phyloP scores from a whole-genome alignment of 2,797 vertebrate genomes.

The Accipiter superciliosus region DNA sequence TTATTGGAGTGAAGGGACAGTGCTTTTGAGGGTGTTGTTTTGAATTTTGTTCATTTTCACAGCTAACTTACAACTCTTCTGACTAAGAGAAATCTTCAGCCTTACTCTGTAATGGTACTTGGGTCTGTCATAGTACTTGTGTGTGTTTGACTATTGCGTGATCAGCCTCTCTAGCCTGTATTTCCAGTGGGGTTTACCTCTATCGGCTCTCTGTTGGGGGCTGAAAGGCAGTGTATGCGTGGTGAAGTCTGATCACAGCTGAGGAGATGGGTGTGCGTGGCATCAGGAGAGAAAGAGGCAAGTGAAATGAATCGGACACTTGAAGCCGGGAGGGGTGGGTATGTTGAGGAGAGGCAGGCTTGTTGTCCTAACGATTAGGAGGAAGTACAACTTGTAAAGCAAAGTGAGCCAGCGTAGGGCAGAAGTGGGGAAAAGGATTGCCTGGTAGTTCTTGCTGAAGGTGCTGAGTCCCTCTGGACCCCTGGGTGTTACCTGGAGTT shows the following conservation, averaged over 20 bases:
- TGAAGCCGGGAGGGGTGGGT: background rate
- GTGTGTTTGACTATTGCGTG: background rate
- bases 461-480: background rate
- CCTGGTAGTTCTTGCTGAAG: background rate
- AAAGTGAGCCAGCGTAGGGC: background rate
- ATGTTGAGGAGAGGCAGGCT: background rate
- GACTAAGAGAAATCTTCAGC: background rate
- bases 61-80: background rate
- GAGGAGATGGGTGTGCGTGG: background rate
- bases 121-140: rapidly evolving
- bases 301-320: background rate
- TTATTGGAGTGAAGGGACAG: background rate
- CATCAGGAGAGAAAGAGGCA: background rate
- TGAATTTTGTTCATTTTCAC: background rate
- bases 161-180: background rate
- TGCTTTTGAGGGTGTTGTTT: background rate
- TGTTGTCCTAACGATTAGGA: background rate
- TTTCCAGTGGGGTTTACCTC: background rate
- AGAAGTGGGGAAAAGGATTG: background rate
- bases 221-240: rapidly evolving
- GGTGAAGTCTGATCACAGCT: background rate
- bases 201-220: background rate
- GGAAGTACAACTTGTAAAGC: background rate
- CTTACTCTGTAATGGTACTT: background rate
- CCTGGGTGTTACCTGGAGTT: rapidly evolving